Conservation (phyloP, 2,888 invertebrate genomes). For the Sipunculus nudus region DNA sequence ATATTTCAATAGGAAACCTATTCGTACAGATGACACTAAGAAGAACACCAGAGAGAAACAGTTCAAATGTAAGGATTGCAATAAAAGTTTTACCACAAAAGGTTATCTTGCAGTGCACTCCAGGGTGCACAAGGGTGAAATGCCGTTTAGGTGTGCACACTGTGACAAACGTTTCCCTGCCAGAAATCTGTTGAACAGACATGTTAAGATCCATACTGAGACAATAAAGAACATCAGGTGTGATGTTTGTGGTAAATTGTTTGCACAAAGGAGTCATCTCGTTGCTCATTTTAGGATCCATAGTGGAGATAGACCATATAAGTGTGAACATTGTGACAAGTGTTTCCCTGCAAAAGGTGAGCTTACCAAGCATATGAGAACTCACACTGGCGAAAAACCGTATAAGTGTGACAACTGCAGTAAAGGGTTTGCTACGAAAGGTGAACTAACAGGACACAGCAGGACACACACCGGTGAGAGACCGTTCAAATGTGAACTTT, state of each 20-base stretch:
- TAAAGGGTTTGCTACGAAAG: too few species aligned
- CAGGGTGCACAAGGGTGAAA: not conserved
- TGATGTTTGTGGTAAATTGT: slow-evolving; percentile 15
- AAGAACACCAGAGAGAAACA: slow-evolving; percentile 19
- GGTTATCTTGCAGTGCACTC: not conserved
- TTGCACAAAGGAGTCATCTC: not conserved
- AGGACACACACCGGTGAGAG: too few species aligned
- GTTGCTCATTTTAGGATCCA: not conserved
- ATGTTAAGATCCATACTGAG: slow-evolving; percentile 5
- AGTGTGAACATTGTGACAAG: slow-evolving; percentile 2
- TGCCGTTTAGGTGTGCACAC: not conserved
- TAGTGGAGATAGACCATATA: not conserved
- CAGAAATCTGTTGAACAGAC: not conserved
- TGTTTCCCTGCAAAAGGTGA: too few species aligned
- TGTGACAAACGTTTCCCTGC: slow-evolving; percentile 5
- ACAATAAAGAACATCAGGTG: slow-evolving; percentile 11
- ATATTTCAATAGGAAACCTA: too few species aligned
- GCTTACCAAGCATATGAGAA: too few species aligned
- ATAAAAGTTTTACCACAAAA: slow-evolving; percentile 6
- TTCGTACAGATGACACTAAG: too few species aligned
- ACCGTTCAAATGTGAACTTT: too few species aligned
- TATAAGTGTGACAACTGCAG: too few species aligned
- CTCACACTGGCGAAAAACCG: too few species aligned
- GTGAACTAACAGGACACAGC: too few species aligned
- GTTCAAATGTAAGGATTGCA: slow-evolving; percentile 8